These are phyloP conservation scores for Metallyticus violacea DNA, from an alignment of 2,888 invertebrate species.

Conservation along the genomic window DNA sequence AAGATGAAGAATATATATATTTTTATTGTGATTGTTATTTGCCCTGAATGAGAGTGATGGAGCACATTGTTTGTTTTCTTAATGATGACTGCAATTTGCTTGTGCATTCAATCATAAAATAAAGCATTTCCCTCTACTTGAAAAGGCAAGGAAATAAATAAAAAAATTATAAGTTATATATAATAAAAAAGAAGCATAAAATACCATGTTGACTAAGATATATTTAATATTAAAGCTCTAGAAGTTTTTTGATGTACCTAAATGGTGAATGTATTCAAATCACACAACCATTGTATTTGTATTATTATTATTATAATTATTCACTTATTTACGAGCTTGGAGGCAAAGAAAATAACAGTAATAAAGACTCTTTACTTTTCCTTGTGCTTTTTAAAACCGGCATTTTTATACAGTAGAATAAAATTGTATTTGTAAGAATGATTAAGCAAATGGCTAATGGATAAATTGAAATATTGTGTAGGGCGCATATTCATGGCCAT, in stretches of 20 bases:
- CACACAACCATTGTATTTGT: not conserved
- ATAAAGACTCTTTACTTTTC: not conserved
- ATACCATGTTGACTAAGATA: not conserved
- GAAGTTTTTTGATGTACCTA: constrained; percentile 8
- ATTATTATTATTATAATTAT: not conserved
- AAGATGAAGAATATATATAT: not conserved
- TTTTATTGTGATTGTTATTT: not conserved
- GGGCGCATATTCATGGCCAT: not conserved
- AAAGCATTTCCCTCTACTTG: not conserved
- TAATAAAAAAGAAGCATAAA: not conserved
- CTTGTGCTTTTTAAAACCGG: constrained; percentile 10
- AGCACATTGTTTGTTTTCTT: not conserved
- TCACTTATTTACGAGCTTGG: not conserved
- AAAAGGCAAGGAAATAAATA: not conserved
- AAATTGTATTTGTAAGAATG: not conserved
- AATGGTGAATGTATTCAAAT: constrained; percentile 7
- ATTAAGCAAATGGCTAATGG: not conserved
- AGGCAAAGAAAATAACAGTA: not conserved
- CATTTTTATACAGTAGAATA: constrained; percentile 4
- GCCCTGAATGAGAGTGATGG: not conserved
- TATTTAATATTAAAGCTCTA: not conserved
- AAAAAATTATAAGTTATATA: not conserved
- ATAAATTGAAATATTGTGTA: not conserved
- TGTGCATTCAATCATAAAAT: not conserved
- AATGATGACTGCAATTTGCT: not conserved